phyloP scores from a whole-genome alignment of 2,113 vertebrate genomes.

The Plotosus lineatus region DNA sequence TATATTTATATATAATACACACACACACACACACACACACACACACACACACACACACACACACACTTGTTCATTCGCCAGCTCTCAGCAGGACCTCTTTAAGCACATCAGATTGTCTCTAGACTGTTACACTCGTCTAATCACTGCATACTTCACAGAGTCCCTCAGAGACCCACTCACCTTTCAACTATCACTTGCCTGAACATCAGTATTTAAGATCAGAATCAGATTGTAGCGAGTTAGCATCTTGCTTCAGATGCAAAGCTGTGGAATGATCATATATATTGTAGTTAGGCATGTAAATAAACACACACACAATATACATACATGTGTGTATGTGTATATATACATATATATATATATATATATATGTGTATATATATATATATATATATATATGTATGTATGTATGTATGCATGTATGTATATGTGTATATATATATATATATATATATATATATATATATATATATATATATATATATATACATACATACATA shows the following conservation, averaged over 20 bases:
- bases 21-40: constrained; percentile 22
- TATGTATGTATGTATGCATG: too few species aligned
- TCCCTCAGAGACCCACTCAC: constrained; percentile 22
- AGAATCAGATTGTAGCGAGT: constrained; percentile 35
- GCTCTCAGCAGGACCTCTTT: constrained; percentile 37
- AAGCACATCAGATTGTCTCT: constrained; percentile 15
- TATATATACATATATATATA: too few species aligned
- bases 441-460: too few species aligned
- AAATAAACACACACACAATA: constrained; percentile 15
- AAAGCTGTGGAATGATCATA: background rate
- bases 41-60: constrained; percentile 29
- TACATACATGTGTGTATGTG: too few species aligned
- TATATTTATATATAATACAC: background rate
- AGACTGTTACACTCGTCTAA: constrained; percentile 33
- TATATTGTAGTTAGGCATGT: background rate
- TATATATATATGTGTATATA: too few species aligned
- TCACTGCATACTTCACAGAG: constrained; percentile 39
- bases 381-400: too few species aligned
- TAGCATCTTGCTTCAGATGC: constrained; percentile 34
- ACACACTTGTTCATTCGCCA: constrained; percentile 6
- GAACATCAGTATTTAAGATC: constrained; percentile 20
- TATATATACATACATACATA: too few species aligned
- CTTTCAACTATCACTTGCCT: constrained; percentile 45
- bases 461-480: too few species aligned
- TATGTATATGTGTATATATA: too few species aligned